Conservation (phyloP, 2,888 invertebrate genomes). For the Chrysina gloriosa region DNA sequence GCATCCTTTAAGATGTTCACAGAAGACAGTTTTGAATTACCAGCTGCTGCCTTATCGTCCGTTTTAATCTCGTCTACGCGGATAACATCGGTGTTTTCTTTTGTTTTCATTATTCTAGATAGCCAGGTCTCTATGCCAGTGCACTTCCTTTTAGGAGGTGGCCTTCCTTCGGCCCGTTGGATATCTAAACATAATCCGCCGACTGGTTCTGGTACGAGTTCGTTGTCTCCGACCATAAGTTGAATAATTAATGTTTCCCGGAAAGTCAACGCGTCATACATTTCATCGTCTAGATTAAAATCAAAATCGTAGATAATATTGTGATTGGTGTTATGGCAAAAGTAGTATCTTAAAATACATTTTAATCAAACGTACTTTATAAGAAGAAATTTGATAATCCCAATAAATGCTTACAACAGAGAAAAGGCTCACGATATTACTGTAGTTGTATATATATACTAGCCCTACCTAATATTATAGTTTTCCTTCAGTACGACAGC, state of each 20-base stretch:
- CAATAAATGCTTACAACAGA: background rate
- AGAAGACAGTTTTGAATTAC: background rate
- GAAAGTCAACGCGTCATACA: slow-evolving; percentile 68
- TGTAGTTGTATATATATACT: slow-evolving; percentile 5
- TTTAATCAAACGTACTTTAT: too few species aligned
- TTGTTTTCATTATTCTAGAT: slow-evolving; percentile 13
- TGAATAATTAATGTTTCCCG: slow-evolving; percentile 69
- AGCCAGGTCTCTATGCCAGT: slow-evolving; percentile 24
- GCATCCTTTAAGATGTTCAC: background rate
- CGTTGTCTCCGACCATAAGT: slow-evolving; percentile 61
- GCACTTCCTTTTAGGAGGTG: slow-evolving; percentile 43
- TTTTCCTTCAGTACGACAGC: background rate
- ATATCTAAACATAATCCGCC: slow-evolving; percentile 65
- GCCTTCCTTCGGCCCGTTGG: slow-evolving; percentile 61
- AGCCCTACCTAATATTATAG: background rate
- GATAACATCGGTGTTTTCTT: background rate
- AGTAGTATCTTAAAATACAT: too few species aligned
- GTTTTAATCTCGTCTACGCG: slow-evolving; percentile 52
- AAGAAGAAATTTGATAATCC: too few species aligned
- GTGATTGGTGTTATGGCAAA: background rate
- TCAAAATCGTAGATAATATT: too few species aligned
- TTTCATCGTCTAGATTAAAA: slow-evolving; percentile 64
- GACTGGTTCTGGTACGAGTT: slow-evolving; percentile 51
- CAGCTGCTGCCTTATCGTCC: slow-evolving; percentile 45
- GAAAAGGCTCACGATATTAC: background rate